Evolutionary conservation across 2,888 invertebrate species (phyloP).

Genomic region (Ennomos fuscantarius): DNA sequence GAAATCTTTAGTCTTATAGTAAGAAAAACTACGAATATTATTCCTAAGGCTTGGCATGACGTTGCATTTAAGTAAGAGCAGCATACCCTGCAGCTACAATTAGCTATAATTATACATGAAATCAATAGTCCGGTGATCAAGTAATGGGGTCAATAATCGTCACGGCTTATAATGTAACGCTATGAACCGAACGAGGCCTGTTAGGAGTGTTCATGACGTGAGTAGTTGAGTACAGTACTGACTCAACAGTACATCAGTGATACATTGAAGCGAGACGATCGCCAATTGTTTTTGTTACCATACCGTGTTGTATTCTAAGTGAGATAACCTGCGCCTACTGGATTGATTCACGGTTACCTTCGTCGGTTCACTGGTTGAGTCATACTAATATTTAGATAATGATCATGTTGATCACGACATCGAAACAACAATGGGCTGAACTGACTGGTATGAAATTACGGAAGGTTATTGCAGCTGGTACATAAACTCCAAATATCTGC

Average conservation of each 20-base stretch:
- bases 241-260: conserved; percentile 65
- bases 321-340: conserved; percentile 28
- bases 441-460: too few species aligned
- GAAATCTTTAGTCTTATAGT: neutral
- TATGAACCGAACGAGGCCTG: conserved; percentile 52
- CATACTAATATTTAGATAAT: conserved; percentile 11
- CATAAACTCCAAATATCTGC: too few species aligned
- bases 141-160: conserved; percentile 59
- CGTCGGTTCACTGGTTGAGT: conserved; percentile 12
- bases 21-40: neutral
- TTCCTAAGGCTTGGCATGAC: conserved; percentile 1
- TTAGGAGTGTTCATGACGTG: conserved; percentile 57
- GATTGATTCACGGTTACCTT: conserved; percentile 31
- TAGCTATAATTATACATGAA: conserved; percentile 16
- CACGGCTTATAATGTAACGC: conserved; percentile 49
- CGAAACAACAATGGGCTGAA: neutral
- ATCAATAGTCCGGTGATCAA: conserved; percentile 32
- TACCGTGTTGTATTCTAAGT: conserved; percentile 44
- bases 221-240: conserved; percentile 48
- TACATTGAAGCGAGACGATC: conserved; percentile 54
- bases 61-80: conserved; percentile 7
- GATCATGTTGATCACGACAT: neutral
- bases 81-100: conserved; percentile 12
- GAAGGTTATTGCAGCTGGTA: too few species aligned
- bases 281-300: conserved; percentile 58